Evolutionary conservation across 2,888 invertebrate species (phyloP), one percentile per base, ranked within the genome.

Genomic region (Vesta saturnalis): DNA sequence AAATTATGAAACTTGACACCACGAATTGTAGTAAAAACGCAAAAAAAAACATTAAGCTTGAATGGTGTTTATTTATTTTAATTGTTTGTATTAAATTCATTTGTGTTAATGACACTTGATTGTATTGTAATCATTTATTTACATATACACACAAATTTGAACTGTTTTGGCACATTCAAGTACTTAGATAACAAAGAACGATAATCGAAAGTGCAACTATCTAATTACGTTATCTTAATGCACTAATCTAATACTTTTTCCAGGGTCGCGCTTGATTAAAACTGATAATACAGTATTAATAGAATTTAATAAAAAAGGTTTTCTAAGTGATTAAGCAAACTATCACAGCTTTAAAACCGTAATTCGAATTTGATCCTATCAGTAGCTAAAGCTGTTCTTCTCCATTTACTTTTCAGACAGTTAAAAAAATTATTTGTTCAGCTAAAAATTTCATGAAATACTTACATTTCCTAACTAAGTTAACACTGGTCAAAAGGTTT

Each of bases 401-500:
- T 12, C 39, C 12, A 8, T n/a, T n/a, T n/a, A n/a, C 39, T 39
- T 39, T 39, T 23, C 8, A 3, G 23, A n/a, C n/a, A n/a, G n/a
- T n/a, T n/a, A n/a, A n/a, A n/a, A n/a, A n/a, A n/a, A n/a, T n/a
- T n/a, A n/a, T n/a, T n/a, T n/a, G n/a, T n/a, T n/a, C n/a, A n/a
- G n/a, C n/a, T n/a, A n/a, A n/a, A n/a, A n/a, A n/a, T n/a, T n/a
- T n/a, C n/a, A n/a, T n/a, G n/a, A n/a, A n/a, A n/a, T n/a, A n/a
- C 8, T 23, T 3, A 23, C 4, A 23, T 23, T 3, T 23, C 8
- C 8, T 62, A 67, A 58, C 58, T 15, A 23, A 22, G 49, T 60
- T 56, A 64, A 64, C 18, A 12, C 19, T 52, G 19, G n/a, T 8
- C 2, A 39, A 52, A 43, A 46, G 66, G 55, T 56, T 30, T 19